phyloP scores from a whole-genome alignment of 2,113 vertebrate genomes.

The Blennius ocellaris region DNA sequence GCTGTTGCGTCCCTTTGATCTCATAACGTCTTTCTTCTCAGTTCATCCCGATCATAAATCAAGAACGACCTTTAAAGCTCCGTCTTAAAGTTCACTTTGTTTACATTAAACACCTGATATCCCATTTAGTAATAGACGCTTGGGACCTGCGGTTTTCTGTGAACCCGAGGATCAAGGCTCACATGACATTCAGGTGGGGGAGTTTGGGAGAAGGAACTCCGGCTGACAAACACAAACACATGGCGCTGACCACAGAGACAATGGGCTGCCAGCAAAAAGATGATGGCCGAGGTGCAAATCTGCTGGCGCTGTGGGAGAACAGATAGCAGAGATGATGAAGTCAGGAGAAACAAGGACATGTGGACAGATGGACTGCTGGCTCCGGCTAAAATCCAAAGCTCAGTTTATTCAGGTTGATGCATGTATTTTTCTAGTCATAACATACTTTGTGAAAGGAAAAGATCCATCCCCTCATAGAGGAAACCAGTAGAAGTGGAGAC shows the following conservation, averaged over 20 bases:
- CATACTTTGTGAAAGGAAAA: constrained; percentile 11
- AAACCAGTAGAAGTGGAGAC: background rate
- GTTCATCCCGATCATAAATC: background rate
- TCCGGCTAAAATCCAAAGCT: background rate
- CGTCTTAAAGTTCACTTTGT: background rate
- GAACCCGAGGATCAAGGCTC: constrained; percentile 30
- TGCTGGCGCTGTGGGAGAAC: constrained; percentile 41
- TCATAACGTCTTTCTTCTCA: background rate
- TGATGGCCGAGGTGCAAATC: constrained; percentile 69
- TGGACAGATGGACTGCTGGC: background rate
- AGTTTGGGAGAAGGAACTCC: constrained; percentile 31
- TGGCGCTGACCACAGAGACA: constrained; percentile 58
- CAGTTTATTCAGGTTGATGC: background rate
- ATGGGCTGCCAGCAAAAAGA: constrained; percentile 65
- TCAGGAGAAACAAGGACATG: constrained; percentile 43
- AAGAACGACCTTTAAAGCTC: background rate
- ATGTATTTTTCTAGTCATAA: constrained; percentile 11
- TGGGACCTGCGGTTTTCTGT: constrained; percentile 36
- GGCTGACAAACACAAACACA: constrained; percentile 76
- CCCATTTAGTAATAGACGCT: constrained; percentile 7
- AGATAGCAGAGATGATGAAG: constrained; percentile 49
- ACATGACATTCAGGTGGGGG: constrained; percentile 43
- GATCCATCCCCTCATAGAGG: background rate
- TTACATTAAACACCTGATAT: constrained; percentile 19
- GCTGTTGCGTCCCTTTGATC: background rate